Evolutionary conservation across 2,888 invertebrate species (phyloP).

Genomic region (Lasioglossum oenotherae): DNA sequence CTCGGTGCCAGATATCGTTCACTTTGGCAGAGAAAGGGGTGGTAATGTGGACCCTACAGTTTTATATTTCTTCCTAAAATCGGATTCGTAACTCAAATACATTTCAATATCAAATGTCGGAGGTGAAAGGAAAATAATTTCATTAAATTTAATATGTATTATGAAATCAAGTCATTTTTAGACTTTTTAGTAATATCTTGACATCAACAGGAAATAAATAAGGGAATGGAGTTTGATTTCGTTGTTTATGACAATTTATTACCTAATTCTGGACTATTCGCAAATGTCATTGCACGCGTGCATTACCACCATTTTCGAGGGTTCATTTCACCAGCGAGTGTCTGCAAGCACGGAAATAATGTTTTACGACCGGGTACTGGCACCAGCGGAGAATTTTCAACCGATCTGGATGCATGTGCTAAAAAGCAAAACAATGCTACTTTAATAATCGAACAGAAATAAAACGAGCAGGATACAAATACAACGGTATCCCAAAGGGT

Average conservation of each 20-base stretch:
- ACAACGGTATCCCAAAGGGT: conserved; percentile 14
- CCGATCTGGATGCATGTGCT: conserved; percentile 16
- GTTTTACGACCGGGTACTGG: conserved; percentile 34
- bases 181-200: too few species aligned
- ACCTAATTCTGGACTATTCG: neutral
- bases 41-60: neutral
- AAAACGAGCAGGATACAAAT: conserved; percentile 69
- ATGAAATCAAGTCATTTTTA: too few species aligned
- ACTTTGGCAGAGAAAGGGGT: neutral
- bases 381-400: conserved; percentile 10
- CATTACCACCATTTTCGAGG: neutral
- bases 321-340: neutral
- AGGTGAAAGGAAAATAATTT: too few species aligned
- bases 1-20: neutral
- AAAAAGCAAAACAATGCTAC: conserved; percentile 52
- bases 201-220: too few species aligned
- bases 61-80: neutral
- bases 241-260: neutral
- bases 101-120: neutral
- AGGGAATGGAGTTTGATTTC: neutral
- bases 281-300: neutral
- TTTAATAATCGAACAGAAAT: conserved; percentile 76
- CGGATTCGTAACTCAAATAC: neutral
- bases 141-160: too few species aligned
- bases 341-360: neutral